Conservation (phyloP, 2,888 invertebrate species). For the Calameuta pallipes region DNA sequence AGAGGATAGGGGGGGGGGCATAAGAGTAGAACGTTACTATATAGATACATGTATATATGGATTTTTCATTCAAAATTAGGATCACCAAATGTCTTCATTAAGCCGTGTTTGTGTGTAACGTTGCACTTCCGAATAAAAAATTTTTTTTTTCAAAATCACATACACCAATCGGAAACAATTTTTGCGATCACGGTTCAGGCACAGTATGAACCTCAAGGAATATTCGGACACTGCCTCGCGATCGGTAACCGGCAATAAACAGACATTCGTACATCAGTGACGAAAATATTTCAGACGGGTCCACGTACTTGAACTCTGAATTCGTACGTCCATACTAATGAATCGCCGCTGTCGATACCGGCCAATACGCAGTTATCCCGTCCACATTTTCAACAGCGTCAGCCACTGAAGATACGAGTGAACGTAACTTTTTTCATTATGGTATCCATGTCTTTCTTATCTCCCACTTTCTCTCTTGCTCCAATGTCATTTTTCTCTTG, state of each 20-base stretch:
- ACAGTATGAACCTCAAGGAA: neutral
- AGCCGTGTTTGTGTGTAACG: no score
- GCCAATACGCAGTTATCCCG: neutral
- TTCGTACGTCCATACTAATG: neutral
- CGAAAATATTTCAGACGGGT: neutral
- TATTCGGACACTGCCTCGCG: neutral
- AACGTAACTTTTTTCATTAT: neutral
- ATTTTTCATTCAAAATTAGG: no score
- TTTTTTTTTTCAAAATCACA: neutral
- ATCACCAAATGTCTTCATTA: no score
- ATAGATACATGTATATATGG: no score
- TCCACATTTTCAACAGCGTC: neutral
- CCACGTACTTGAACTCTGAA: neutral
- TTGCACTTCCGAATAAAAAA: no score
- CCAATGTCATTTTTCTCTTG: no score
- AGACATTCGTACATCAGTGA: neutral
- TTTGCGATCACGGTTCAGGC: neutral
- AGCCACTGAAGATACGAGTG: neutral
- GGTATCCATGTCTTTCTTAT: neutral
- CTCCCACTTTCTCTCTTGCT: neutral
- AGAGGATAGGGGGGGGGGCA: no score
- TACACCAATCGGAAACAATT: neutral
- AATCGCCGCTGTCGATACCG: neutral
- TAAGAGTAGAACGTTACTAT: no score
- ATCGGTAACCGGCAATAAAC: neutral